A percentile compares a stretch with the other conserved stretches of the same genome.
These are phyloP conservation scores for Buteo buteo DNA, from an alignment of 2,113 vertebrate genomes.

Conservation along the genomic window DNA sequence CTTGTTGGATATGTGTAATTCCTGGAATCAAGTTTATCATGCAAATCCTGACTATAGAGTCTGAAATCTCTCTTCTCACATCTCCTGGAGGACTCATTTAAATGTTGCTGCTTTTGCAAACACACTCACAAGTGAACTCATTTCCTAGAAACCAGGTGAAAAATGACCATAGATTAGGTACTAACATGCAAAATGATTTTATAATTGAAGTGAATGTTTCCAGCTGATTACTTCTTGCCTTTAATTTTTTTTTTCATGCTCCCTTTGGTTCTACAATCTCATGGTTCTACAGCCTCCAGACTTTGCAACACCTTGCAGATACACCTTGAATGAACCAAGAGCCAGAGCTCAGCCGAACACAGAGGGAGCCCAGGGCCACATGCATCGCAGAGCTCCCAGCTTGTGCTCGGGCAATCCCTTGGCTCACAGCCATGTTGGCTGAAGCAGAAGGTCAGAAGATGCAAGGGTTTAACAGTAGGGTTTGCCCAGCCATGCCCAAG, in stretches of 20 bases:
- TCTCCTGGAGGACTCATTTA: not conserved
- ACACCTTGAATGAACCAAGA: not conserved
- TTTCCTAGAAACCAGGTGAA: not conserved
- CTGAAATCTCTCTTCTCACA: not conserved
- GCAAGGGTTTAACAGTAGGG: not conserved
- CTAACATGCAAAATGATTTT: not conserved
- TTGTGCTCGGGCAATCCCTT: not conserved
- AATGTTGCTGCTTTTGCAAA: not conserved
- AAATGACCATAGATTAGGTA: not conserved
- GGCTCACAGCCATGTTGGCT: not conserved
- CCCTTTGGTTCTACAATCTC: not conserved
- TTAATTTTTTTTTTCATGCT: not conserved
- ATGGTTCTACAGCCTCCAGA: not conserved
- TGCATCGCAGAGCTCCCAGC: not conserved
- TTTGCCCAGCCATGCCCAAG: not conserved
- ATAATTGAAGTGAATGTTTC: not conserved
- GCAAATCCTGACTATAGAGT: not conserved
- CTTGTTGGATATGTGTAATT: not conserved
- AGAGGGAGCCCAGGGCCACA: not conserved
- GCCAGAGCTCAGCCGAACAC: not conserved
- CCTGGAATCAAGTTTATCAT: conserved; percentile 1
- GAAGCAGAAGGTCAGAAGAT: not conserved
- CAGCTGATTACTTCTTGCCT: not conserved
- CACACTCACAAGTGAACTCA: not conserved
- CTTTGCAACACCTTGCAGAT: not conserved